These are phyloP conservation scores for Chiloscyllium punctatum DNA, from an alignment of 2,797 vertebrate species.

Conservation along the genomic window DNA sequence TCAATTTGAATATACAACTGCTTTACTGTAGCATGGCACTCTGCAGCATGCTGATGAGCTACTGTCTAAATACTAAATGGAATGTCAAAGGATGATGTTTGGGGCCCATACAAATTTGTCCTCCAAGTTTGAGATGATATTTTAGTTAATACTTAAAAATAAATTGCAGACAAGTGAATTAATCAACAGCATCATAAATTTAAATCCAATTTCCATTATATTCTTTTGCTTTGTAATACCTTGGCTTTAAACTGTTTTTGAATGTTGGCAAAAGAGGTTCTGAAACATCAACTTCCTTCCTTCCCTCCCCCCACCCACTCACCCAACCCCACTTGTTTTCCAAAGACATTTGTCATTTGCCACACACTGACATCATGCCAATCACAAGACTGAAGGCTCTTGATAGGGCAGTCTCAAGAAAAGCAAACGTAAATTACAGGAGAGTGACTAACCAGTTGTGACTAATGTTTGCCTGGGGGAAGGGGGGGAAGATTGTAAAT, in stretches of 20 bases:
- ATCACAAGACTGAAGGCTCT: neutral
- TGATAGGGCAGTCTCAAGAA: neutral
- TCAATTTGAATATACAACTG: too few relatives aligned
- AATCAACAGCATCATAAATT: neutral
- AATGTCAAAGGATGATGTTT: neutral
- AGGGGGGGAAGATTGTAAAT: too few relatives aligned
- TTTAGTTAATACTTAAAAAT: too few relatives aligned
- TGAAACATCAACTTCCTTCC: neutral
- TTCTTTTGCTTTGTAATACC: neutral
- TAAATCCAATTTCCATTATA: neutral
- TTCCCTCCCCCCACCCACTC: neutral
- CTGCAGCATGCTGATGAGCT: neutral
- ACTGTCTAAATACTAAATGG: neutral
- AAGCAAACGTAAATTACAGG: too few relatives aligned
- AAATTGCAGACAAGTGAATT: neutral
- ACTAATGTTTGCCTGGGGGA: too few relatives aligned
- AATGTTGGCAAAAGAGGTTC: neutral
- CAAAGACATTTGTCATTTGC: too few relatives aligned
- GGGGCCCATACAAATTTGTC: neutral
- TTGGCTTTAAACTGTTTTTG: neutral
- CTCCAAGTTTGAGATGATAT: neutral
- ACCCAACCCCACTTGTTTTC: neutral
- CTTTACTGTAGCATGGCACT: too few relatives aligned
- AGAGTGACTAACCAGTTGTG: too few relatives aligned
- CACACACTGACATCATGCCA: too few relatives aligned